phyloP scores from a whole-genome alignment of 2,888 invertebrate species.

The Ommatoiulus sabulosus region DNA sequence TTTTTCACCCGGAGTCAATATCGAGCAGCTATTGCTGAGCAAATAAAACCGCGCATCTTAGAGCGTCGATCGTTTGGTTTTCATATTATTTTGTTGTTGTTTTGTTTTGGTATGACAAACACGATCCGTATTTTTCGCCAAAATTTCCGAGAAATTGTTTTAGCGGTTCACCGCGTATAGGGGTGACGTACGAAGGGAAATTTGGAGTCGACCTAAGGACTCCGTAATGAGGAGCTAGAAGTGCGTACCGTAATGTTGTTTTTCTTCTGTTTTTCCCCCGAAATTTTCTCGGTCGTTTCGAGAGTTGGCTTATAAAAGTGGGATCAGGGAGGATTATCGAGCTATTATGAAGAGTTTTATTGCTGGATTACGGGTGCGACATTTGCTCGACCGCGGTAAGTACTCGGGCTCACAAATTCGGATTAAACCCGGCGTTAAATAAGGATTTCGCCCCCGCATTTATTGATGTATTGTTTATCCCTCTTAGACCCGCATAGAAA shows the following conservation, averaged over 20 bases:
- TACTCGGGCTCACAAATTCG: neutral
- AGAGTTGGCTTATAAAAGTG: neutral
- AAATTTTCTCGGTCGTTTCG: neutral
- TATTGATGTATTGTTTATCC: neutral
- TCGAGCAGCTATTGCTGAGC: too few species aligned
- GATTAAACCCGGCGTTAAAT: neutral
- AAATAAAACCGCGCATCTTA: neutral
- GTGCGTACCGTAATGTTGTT: neutral
- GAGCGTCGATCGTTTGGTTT: neutral
- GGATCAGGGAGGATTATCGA: neutral
- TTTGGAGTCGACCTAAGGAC: neutral
- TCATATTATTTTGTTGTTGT: neutral
- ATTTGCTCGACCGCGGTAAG: conserved; percentile 2
- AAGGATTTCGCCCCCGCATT: neutral
- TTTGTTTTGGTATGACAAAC: neutral
- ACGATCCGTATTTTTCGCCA: neutral
- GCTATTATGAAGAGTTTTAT: conserved; percentile 28
- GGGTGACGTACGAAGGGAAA: too few species aligned
- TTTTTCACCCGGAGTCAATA: neutral
- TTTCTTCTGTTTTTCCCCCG: neutral
- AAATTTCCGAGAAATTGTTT: neutral
- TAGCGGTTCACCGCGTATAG: neutral
- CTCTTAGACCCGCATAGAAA: neutral
- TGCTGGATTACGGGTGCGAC: neutral
- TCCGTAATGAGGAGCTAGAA: neutral